A percentile compares a stretch with the other conserved stretches of the same genome.
These are phyloP conservation scores for Piliocolobus tephrosceles DNA, from an alignment of 2,113 vertebrate genomes.

Conservation along the genomic window DNA sequence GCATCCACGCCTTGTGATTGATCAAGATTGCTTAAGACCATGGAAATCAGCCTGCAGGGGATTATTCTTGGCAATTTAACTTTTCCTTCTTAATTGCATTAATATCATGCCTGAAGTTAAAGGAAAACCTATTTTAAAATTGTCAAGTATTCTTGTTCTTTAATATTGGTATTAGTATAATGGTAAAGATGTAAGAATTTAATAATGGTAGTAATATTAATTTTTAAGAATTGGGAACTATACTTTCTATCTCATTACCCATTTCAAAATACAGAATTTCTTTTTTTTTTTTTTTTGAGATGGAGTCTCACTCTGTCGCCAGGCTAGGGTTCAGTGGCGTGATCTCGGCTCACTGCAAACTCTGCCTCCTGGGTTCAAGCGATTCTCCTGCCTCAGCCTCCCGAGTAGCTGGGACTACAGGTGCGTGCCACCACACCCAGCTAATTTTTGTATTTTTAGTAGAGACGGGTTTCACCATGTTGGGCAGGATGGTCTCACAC, in stretches of 20 bases:
- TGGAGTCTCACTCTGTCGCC: no score
- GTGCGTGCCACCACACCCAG: no score
- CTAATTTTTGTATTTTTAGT: no score
- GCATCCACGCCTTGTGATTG: not conserved
- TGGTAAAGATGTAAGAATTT: not conserved
- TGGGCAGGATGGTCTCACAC: no score
- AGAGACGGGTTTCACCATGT: no score
- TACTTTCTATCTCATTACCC: not conserved
- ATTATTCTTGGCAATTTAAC: not conserved
- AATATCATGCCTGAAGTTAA: not conserved
- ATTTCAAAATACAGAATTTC: not conserved
- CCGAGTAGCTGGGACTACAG: no score
- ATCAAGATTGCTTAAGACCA: not conserved
- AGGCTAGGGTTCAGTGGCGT: no score
- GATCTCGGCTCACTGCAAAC: no score
- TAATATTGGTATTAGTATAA: not conserved
- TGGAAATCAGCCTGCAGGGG: not conserved
- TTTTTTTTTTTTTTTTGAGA: no score
- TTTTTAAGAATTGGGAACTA: not conserved
- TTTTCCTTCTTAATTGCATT: not conserved
- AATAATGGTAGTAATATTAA: not conserved
- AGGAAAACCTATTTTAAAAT: slow-evolving; percentile 9
- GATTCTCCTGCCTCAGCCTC: no score
- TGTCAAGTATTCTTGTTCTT: not conserved
- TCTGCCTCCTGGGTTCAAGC: no score